Evolutionary conservation across 2,797 vertebrate genomes (phyloP).

Genomic region (Danionella dracula): DNA sequence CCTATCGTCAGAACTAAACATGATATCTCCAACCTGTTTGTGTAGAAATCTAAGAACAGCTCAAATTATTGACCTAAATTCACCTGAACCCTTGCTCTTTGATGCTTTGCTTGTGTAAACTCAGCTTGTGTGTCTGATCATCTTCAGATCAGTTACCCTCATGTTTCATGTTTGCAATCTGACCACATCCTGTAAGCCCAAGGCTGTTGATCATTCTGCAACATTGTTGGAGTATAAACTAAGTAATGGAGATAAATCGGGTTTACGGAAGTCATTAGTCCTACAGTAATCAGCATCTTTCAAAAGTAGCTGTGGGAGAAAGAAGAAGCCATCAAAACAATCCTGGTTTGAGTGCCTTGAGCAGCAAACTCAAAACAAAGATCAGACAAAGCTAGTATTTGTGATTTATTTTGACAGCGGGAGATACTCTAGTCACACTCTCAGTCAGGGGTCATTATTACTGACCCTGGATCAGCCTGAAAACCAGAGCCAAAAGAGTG

Average conservation of each 20-base stretch:
- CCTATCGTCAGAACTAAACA: too few species aligned
- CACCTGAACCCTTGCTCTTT: background rate
- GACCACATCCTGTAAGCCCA: background rate
- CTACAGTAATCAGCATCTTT: constrained; percentile 12
- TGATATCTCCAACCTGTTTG: too few species aligned
- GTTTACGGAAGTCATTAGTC: background rate
- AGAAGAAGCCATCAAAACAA: constrained; percentile 6
- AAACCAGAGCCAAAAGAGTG: background rate
- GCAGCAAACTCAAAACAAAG: constrained; percentile 2
- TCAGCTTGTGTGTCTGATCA: background rate
- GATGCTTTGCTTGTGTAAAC: background rate
- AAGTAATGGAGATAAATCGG: background rate
- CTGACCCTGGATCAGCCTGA: constrained; percentile 26
- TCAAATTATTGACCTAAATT: background rate
- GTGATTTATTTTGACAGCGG: background rate
- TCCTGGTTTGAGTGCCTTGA: background rate
- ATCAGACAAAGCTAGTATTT: background rate
- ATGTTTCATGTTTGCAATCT: background rate
- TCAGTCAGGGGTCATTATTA: constrained; percentile 31
- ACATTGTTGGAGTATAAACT: background rate
- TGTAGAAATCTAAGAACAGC: too few species aligned
- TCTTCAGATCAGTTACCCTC: background rate
- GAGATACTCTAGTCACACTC: constrained; percentile 12
- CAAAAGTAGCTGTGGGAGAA: constrained; percentile 20
- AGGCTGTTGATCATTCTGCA: background rate